A percentile compares a stretch with the other conserved stretches of the same genome.
Evolutionary conservation across 30 jellyfish, hydroid and myxozoan genomes (phyloP).

Genomic region (Cassiopea xamachana): DNA sequence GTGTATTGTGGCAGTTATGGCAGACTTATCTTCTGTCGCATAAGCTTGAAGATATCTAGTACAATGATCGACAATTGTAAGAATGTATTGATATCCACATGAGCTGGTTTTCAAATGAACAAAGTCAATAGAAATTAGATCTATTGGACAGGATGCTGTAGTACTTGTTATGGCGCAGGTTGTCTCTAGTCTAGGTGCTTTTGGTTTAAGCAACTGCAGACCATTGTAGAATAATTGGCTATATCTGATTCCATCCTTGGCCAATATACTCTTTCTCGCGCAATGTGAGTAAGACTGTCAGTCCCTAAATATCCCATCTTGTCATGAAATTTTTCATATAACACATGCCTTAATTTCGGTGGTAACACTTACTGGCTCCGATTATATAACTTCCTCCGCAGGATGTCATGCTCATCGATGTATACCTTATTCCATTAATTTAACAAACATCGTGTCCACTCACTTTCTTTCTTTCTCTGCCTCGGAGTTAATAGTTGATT

Average conservation of each 20-base stretch:
- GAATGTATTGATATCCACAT: conserved; percentile 60
- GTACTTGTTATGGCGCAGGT: conserved; percentile 59
- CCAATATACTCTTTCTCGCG: conserved; percentile 60
- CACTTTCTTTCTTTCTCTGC: conserved; percentile 10
- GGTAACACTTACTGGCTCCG: background rate
- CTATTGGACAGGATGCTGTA: conserved; percentile 1
- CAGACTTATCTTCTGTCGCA: conserved; percentile 42
- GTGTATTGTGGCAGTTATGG: background rate
- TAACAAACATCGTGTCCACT: conserved; percentile 7
- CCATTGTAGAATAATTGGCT: conserved; percentile 17
- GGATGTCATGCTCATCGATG: conserved; percentile 27
- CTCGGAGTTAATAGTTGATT: background rate
- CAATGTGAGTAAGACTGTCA: conserved; percentile 53
- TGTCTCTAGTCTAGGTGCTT: background rate
- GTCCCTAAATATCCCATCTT: conserved; percentile 70
- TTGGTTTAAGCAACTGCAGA: conserved; percentile 44
- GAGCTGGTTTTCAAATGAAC: background rate
- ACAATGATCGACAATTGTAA: conserved; percentile 50
- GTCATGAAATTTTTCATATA: conserved; percentile 37
- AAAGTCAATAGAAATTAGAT: background rate
- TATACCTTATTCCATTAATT: conserved; percentile 9
- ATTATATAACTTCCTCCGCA: conserved; percentile 7
- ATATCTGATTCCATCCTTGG: conserved; percentile 62
- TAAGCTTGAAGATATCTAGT: background rate
- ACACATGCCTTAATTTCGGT: conserved; percentile 8